Percentiles rank a stretch among this genome's conserved stretches.
phyloP scores from a whole-genome alignment of 2,113 vertebrate species.

The Ochotona princeps region DNA sequence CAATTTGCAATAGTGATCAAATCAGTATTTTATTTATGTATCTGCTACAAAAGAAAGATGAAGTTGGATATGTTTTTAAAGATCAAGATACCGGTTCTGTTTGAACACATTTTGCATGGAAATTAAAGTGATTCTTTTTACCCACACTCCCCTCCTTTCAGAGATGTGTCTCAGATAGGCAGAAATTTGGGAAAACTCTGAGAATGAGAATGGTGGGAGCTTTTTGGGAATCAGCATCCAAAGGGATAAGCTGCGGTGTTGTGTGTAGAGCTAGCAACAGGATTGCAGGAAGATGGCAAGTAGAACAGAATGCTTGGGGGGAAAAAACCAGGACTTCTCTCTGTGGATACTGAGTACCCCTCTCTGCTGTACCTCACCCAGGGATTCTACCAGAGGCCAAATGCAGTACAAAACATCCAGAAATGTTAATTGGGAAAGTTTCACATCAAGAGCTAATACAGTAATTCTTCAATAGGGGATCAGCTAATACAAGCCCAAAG shows the following conservation, averaged over 20 bases:
- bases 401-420: neutral
- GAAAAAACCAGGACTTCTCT: neutral
- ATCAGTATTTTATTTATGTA: slow-evolving; percentile 7
- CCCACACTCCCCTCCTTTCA: fast-evolving
- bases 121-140: slow-evolving; percentile 27
- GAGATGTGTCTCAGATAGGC: neutral
- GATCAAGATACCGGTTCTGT: neutral
- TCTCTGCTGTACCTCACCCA: neutral
- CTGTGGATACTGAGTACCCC: neutral
- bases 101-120: neutral
- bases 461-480: neutral
- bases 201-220: neutral
- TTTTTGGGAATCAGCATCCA: neutral
- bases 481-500: neutral
- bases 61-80: slow-evolving; percentile 40
- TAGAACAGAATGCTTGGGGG: neutral
- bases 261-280: neutral
- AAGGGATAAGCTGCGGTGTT: neutral
- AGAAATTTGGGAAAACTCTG: neutral
- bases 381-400: neutral
- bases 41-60: slow-evolving; percentile 38
- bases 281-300: neutral
- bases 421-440: neutral
- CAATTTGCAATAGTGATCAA: slow-evolving; percentile 60
- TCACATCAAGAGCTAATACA: neutral